A percentile compares a stretch with the other conserved stretches of the same genome.
Evolutionary conservation across 2,113 vertebrate species (phyloP).

Genomic region (Callorhinus ursinus): DNA sequence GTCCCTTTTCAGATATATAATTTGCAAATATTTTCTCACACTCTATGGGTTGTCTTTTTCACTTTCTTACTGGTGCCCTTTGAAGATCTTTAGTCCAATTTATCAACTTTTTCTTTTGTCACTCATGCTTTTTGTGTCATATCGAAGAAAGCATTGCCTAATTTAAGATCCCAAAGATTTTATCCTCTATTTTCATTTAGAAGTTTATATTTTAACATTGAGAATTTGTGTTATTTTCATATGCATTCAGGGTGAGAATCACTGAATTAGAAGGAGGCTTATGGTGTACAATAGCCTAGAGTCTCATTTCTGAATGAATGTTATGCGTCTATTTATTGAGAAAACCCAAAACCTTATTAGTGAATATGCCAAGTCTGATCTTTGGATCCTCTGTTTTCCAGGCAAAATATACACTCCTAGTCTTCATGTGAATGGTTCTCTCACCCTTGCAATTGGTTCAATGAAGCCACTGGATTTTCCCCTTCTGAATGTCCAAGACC

Average conservation of each 20-base stretch:
- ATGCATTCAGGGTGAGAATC: neutral
- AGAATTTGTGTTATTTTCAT: neutral
- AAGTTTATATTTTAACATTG: neutral
- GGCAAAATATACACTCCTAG: constrained; percentile 81
- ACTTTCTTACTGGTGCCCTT: neutral
- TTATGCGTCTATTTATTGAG: neutral
- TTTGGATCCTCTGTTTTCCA: constrained; percentile 75
- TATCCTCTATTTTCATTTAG: neutral
- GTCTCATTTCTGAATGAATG: neutral
- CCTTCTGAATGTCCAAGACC: constrained; percentile 84
- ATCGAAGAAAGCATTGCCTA: neutral
- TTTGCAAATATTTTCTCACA: neutral
- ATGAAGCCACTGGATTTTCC: constrained; percentile 82
- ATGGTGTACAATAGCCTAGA: neutral
- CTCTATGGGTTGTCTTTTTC: neutral
- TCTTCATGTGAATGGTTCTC: constrained; percentile 86
- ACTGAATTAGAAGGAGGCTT: neutral
- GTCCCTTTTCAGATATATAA: neutral
- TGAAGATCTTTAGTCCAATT: neutral
- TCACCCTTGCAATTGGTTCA: constrained; percentile 89
- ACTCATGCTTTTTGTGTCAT: neutral
- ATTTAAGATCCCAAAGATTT: neutral
- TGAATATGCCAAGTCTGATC: constrained; percentile 10
- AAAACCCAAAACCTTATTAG: neutral
- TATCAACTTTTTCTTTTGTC: neutral